Conservation (phyloP, 2,888 invertebrate species). For the Diplazon laetatorius region DNA sequence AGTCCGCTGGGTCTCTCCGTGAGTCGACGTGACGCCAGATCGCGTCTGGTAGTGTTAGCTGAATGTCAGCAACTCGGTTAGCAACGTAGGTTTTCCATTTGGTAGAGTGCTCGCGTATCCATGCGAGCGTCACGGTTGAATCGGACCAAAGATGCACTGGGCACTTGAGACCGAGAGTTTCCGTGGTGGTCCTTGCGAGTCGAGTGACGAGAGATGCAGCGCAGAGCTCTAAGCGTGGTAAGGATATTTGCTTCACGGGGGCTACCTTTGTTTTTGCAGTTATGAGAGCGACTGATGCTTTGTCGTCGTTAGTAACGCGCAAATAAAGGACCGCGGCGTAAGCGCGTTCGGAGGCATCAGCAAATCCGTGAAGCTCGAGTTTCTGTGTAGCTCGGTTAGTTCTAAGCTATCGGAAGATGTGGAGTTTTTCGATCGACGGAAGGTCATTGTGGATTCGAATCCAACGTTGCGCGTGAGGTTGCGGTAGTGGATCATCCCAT, state of each 20-base stretch:
- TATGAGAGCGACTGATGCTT: neutral
- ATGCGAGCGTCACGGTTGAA: conserved; percentile 42
- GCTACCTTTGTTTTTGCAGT: conserved; percentile 28
- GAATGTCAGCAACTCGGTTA: conserved; percentile 46
- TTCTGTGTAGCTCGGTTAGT: too few relatives aligned
- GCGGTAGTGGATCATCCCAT: conserved; percentile 5
- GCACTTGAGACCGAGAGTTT: conserved; percentile 4
- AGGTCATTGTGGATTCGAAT: conserved; percentile 7
- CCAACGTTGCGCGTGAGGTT: neutral
- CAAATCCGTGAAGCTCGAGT: conserved; percentile 36
- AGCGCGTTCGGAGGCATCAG: conserved; percentile 34
- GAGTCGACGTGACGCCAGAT: conserved; percentile 47
- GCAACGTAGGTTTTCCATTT: conserved; percentile 51
- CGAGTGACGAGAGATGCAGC: conserved; percentile 22
- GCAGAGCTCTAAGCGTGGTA: conserved; percentile 38
- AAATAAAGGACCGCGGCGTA: conserved; percentile 39
- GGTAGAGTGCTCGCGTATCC: conserved; percentile 31
- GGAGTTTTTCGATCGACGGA: conserved; percentile 1
- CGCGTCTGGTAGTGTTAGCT: neutral
- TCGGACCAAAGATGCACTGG: conserved; percentile 47
- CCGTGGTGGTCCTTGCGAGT: neutral
- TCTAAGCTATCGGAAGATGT: conserved; percentile 19
- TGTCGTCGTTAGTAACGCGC: neutral
- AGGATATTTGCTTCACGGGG: conserved; percentile 14
- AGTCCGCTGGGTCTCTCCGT: conserved; percentile 43